A percentile compares a stretch with the other conserved stretches of the same genome.
These are phyloP conservation scores for Drosophila tropicalis DNA, from an alignment of 1,140 invertebrate species.

Conservation along the genomic window DNA sequence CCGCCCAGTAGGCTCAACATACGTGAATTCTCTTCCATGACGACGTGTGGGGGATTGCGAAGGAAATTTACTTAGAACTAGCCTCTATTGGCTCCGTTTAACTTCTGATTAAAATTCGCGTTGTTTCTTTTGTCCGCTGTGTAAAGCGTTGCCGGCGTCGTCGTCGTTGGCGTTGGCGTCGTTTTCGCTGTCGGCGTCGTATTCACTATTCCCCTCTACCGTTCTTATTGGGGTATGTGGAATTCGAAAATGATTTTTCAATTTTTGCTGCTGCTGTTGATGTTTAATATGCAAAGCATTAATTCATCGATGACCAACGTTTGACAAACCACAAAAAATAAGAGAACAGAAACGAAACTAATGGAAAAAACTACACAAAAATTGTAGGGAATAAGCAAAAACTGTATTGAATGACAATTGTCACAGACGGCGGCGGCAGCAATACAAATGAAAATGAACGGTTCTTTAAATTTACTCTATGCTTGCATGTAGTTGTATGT, in stretches of 20 bases:
- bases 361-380: slow-evolving; percentile 34
- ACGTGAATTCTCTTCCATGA: slow-evolving; percentile 57
- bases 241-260: slow-evolving; percentile 37
- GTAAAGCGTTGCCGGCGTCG: slow-evolving; percentile 2
- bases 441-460: slow-evolving; percentile 56
- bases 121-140: not conserved
- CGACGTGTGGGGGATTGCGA: not conserved
- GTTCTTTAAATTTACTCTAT: slow-evolving; percentile 46
- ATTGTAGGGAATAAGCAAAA: slow-evolving; percentile 35
- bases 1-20: slow-evolving; percentile 54
- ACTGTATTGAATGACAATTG: slow-evolving; percentile 49
- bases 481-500: not conserved
- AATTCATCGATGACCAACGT: slow-evolving; percentile 45
- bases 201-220: slow-evolving; percentile 20
- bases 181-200: not conserved
- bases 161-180: not conserved
- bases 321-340: slow-evolving; percentile 48
- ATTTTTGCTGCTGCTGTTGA: not conserved
- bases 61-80: slow-evolving; percentile 6
- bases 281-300: slow-evolving; percentile 30
- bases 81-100: slow-evolving; percentile 12
- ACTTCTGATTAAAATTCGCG: slow-evolving; percentile 5
- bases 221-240: not conserved
- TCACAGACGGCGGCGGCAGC: slow-evolving; percentile 23
- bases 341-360: slow-evolving; percentile 30